phyloP scores from a whole-genome alignment of 2,888 invertebrate species.

The Leucophenga maculata region DNA sequence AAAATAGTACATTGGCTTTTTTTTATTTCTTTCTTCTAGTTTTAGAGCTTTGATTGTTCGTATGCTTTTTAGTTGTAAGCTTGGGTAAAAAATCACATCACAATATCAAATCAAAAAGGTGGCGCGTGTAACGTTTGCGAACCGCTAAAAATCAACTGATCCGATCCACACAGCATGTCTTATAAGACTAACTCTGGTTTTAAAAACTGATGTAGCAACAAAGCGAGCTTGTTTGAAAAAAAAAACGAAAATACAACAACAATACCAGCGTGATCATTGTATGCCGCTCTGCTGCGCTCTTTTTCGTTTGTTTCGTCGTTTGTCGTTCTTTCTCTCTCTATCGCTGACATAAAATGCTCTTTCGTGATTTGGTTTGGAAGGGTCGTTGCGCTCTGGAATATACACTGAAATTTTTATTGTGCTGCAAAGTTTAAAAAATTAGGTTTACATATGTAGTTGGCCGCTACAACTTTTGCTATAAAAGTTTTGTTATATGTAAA shows the following conservation, averaged over 20 bases:
- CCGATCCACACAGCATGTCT: constrained; percentile 63
- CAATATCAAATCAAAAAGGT: background rate
- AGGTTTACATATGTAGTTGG: no score
- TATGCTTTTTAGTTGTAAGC: background rate
- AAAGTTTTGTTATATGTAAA: no score
- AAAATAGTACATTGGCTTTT: no score
- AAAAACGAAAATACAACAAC: constrained; percentile 13
- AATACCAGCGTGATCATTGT: constrained; percentile 11
- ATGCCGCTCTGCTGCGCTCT: background rate
- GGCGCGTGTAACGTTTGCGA: background rate
- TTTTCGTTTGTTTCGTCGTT: background rate
- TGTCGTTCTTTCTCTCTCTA: background rate
- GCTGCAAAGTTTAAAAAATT: no score
- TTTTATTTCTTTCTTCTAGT: background rate
- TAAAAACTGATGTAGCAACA: constrained; percentile 54
- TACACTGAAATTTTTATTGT: background rate
- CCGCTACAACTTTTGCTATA: no score
- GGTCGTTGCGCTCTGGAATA: constrained; percentile 15
- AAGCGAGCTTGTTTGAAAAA: constrained; percentile 43
- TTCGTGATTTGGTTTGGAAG: constrained; percentile 11
- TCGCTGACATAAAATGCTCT: background rate
- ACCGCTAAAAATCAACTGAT: constrained; percentile 30
- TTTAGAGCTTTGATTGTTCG: constrained; percentile 3
- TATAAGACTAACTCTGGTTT: constrained; percentile 69
- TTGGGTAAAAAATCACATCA: no score